Evolutionary conservation across 2,888 invertebrate genomes (phyloP), one percentile per base, ranked within the genome.

Genomic region (Hybos culiciformis): DNA sequence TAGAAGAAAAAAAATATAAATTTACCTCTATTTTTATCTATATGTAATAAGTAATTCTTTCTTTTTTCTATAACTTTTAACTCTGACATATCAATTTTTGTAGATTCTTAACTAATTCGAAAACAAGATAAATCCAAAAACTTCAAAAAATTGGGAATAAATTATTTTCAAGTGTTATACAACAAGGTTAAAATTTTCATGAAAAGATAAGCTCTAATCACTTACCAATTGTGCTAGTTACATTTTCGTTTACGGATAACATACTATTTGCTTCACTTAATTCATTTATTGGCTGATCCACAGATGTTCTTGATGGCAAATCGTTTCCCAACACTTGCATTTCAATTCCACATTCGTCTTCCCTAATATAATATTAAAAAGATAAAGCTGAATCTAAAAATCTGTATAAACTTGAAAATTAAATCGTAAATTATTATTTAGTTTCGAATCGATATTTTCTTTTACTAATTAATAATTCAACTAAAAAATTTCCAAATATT

Each of bases 281-380:
- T 46, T 64, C 66, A 44, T 63, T 62, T 29, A 62, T 63, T 24
- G 61, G 74, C 53, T 74, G 76, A 52, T 79, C 79, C 39, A 73
- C 66, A 2, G 80, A 80, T 37, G 76, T 74, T 37, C 77, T 70
- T 1, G 80, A 80, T 54, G 75, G 77, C 54, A 75, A 74, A 44
- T 40, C 73, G 46, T 62, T 60, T 39, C 59, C 58, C 37, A 88
- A 64, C 50, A 83, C 80, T 66, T 84, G 80, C 73, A 88, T 74
- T 67, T 88, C 87, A 62, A 88, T 83, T 34, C 83, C 84, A 33
- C 81, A 82, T 66, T 86, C 85, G 52, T 81, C 80, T 53, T 79
- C 79, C 50, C 83, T 80, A 58, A 45, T 62, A 59, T 48, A 47
- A 48, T 46, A 46, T 42, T 15, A 33, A 14, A n/a, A 4, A 7